A percentile compares a stretch with the other conserved stretches of the same genome.
Conservation (phyloP, 2,797 vertebrate genomes). For the Lophotriccus pileatus region DNA sequence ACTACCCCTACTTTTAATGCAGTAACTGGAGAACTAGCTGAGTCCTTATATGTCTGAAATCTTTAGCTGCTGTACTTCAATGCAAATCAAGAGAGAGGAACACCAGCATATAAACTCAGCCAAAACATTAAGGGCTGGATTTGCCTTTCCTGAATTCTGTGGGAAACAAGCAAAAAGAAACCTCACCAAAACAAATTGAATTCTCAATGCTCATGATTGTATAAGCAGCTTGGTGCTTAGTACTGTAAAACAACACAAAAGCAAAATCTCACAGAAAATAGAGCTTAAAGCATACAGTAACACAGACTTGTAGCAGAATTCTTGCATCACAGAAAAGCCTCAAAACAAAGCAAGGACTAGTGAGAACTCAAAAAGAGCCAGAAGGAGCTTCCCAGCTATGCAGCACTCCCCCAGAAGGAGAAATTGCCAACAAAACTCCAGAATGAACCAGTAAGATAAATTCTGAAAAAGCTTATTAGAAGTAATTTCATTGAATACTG, state of each 20-base stretch:
- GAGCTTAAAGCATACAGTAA: neutral
- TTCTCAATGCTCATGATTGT: neutral
- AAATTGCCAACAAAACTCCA: neutral
- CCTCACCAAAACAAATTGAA: neutral
- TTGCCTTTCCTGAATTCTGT: neutral
- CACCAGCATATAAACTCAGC: neutral
- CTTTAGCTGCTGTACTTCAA: neutral
- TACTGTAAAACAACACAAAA: neutral
- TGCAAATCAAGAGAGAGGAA: neutral
- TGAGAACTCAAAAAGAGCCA: neutral
- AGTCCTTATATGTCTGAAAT: neutral
- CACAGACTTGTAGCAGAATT: neutral
- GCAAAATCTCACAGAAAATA: neutral
- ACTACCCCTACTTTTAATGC: neutral
- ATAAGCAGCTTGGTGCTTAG: neutral
- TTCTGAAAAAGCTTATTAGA: neutral
- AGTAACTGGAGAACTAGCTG: neutral
- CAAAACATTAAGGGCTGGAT: neutral
- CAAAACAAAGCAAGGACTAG: neutral
- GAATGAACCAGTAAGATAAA: neutral
- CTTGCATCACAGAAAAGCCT: neutral
- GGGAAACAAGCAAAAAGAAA: neutral
- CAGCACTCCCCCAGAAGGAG: neutral
- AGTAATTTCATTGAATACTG: neutral
- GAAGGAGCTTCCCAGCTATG: neutral